Base-by-base conservation (phyloP, 2,888 invertebrate species). In the Pterobdella sp. region DNA sequence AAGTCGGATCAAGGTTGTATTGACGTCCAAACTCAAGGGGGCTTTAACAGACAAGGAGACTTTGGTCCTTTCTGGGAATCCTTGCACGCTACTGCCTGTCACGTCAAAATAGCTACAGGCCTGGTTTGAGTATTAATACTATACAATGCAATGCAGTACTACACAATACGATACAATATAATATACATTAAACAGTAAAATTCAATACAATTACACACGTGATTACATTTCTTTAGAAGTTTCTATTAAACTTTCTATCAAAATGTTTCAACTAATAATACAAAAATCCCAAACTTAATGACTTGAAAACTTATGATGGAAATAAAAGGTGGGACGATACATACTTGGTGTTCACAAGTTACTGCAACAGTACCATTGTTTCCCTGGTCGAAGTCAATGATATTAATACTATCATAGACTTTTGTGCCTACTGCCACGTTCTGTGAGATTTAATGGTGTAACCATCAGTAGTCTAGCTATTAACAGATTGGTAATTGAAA, bases 321-420 rank as follows among this genome's bases (percentile, higher is more conserved):
- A n/a, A n/a, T n/a, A n/a, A n/a, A n/a, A n/a, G n/a, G n/a, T n/a
- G n/a, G n/a, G n/a, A n/a, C 36, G 31, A 14, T 26, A n/a, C 49
- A 29, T 29, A 49, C 67, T 49, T 26, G 10, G 7, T 26, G 4
- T 31, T 68, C 73, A 32, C 74, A 74, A 26, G 18, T 26, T 4
- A 74, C 68, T 10, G 34, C 32, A n/a, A 74, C 72, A 3, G 72
- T 68, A 34, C 74, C 74, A 49, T 75, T 75, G 36, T 34, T 4
- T 3, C 74, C 75, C 1, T 60, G 60, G 49, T 75, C 75, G 14
- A n/a, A 22, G 36, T 75, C 75, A 32, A 64, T 69, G 29, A 74
- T 72, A 14, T 36, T n/a, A 14, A 74, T 72, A 31, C n/a, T 4
- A 35, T 60, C 42, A 49, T 70, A 74, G 22, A 74, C 34, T 3